Conservation (phyloP, 1,140 invertebrate genomes). For the Goniozus legneri region DNA sequence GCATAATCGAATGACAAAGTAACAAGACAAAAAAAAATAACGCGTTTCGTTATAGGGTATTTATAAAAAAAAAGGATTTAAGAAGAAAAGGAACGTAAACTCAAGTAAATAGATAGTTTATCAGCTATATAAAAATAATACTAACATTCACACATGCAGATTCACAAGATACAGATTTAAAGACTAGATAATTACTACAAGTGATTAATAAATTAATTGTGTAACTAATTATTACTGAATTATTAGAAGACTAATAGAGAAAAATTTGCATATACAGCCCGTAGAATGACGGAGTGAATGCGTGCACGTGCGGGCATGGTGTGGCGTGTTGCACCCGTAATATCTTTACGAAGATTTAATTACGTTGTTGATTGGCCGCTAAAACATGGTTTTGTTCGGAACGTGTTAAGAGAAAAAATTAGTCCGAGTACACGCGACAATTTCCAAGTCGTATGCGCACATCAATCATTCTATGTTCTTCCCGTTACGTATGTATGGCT, state of each 20-base stretch:
- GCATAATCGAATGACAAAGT: slow-evolving; percentile 41
- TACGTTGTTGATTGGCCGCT: neutral
- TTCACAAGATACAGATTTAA: slow-evolving; percentile 34
- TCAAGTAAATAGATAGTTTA: slow-evolving; percentile 46
- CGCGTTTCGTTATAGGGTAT: slow-evolving; percentile 40
- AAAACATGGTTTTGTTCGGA: neutral
- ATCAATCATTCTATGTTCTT: slow-evolving; percentile 16
- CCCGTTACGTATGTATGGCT: slow-evolving; percentile 10
- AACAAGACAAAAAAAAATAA: no score
- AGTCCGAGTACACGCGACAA: neutral
- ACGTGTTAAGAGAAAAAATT: neutral
- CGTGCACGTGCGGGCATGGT: slow-evolving; percentile 2
- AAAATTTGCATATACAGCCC: slow-evolving; percentile 28
- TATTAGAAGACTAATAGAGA: slow-evolving; percentile 39
- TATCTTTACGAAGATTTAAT: neutral
- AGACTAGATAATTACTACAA: slow-evolving; percentile 33
- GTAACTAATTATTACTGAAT: slow-evolving; percentile 44
- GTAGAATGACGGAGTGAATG: neutral
- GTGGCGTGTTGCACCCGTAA: neutral
- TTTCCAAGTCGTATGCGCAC: slow-evolving; percentile 1
- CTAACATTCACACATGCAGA: slow-evolving; percentile 22
- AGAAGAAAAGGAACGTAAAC: no score
- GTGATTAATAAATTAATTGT: slow-evolving; percentile 40
- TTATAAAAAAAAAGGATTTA: no score
- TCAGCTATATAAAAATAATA: slow-evolving; percentile 42